These are phyloP conservation scores for Philopotamus ludificatus DNA, from an alignment of 1,140 invertebrate genomes.

Conservation along the genomic window DNA sequence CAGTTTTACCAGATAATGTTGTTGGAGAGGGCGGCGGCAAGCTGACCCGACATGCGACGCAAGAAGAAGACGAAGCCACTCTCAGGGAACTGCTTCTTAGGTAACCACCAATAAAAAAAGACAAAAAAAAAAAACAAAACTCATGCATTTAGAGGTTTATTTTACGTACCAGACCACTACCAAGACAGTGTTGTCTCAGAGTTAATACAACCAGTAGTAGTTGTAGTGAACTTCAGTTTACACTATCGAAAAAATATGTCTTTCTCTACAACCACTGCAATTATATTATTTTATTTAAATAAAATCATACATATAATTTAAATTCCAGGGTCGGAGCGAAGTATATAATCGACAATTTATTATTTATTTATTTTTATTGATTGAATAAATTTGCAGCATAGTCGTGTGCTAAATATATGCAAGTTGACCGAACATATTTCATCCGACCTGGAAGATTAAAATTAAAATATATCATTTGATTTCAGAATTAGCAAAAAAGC, in stretches of 20 bases:
- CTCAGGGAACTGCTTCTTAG: slow-evolving; percentile 84
- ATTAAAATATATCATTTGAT: too few species aligned
- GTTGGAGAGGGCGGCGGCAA: slow-evolving; percentile 57
- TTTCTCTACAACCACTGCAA: background rate
- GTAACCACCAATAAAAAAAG: slow-evolving; percentile 58
- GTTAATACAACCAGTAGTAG: slow-evolving; percentile 9
- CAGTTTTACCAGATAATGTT: slow-evolving; percentile 57
- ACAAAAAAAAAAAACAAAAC: slow-evolving; percentile 7
- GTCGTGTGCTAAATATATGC: too few species aligned
- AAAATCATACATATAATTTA: background rate
- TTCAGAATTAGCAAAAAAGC: too few species aligned
- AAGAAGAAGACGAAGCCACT: slow-evolving; percentile 80
- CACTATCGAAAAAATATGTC: too few species aligned
- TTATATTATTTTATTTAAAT: background rate
- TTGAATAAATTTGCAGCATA: too few species aligned
- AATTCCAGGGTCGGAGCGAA: slow-evolving; percentile 22
- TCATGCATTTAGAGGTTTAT: slow-evolving; percentile 22
- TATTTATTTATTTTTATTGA: too few species aligned
- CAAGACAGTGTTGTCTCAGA: slow-evolving; percentile 26
- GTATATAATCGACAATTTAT: slow-evolving; percentile 4
- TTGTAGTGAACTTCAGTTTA: background rate
- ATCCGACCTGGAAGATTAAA: too few species aligned
- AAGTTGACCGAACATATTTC: too few species aligned
- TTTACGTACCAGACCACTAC: slow-evolving; percentile 20
- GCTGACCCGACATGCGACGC: slow-evolving; percentile 59